Base-by-base conservation (phyloP, 2,888 invertebrate genomes). In the Leptogaster cylindrica region DNA sequence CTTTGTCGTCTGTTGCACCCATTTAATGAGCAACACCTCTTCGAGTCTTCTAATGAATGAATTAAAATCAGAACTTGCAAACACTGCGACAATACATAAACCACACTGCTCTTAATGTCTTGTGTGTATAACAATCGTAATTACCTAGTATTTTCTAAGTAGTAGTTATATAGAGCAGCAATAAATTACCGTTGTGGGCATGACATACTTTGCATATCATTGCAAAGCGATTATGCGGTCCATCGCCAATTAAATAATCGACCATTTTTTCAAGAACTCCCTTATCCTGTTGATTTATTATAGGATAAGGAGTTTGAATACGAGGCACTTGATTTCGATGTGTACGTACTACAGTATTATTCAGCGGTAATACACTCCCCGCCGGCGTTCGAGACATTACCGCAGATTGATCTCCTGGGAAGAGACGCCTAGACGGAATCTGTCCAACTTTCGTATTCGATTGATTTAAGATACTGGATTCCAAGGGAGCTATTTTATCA, bases 201-300 rank as follows among this genome's bases (percentile, higher is more conserved):
- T 85, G 88, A 78, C 99, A 99, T 72, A 90, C 87, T 36, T 85
- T 85, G 80, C 99, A 99, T 75, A 99, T 95, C 71, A 99, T 87
- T 16, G 98, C 99, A 83, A 91, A 98, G 74, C 97, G 88, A 81
- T 95, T 93, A 70, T 89, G 88, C 20, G 97, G 97, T 0, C 97
- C 98, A 79, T 99, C 98, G 41, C 96, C 97, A 41, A 98, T 88
- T 69, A 99, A 82, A 77, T 92, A 95, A 78, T 99, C 98, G 12
- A 99, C 89, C 75, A 98, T 84, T 76, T 91, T 90, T 80, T 97
- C 97, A 70, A 97, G 78, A 28, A 90, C 87, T 4, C 90, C 88
- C 68, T 95, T 88, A 71, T 93, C 83, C 2, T 85, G 82, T 80
- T 85, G 82, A 70, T 81, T 79, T 3, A 81, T 75, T 20, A 81